phyloP scores from a whole-genome alignment of 92 coral and sea anemone genomes.

The Actinernus sp. region DNA sequence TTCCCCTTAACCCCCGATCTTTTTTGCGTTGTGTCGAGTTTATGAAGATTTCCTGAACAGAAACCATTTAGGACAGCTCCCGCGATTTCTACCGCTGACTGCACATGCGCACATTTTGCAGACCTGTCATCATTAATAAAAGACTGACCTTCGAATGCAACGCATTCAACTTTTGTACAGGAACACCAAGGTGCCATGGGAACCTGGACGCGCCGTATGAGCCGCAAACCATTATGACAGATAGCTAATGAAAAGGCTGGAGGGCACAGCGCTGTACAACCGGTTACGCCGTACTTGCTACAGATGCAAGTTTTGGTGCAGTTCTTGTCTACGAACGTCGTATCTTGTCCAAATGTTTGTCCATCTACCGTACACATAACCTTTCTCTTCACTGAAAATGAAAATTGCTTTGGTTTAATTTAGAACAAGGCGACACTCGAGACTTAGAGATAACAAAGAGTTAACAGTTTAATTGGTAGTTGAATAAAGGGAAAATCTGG shows the following conservation, averaged over 20 bases:
- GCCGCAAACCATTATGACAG: slow-evolving; percentile 19
- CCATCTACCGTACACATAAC: slow-evolving; percentile 27
- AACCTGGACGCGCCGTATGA: slow-evolving; percentile 12
- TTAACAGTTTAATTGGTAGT: no score
- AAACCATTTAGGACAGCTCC: no score
- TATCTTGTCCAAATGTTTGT: slow-evolving; percentile 28
- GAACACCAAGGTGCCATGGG: slow-evolving; percentile 44
- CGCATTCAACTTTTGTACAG: slow-evolving; percentile 33
- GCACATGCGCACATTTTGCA: no score
- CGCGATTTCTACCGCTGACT: no score
- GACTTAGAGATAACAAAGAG: no score
- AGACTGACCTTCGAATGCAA: slow-evolving; percentile 43
- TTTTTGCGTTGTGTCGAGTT: no score
- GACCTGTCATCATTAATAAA: no score
- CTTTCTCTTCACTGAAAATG: slow-evolving; percentile 2
- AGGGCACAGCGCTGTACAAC: slow-evolving; percentile 54
- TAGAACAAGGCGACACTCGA: not conserved
- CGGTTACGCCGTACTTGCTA: slow-evolving; percentile 17
- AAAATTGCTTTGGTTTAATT: not conserved
- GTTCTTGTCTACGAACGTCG: slow-evolving; percentile 31
- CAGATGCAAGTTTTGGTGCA: slow-evolving; percentile 53
- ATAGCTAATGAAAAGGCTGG: not conserved
- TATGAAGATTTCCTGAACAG: no score
- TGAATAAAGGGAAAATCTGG: no score
- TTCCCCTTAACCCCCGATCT: no score